Conservation (phyloP, 2,797 vertebrate species). For the Graptemys geographica region DNA sequence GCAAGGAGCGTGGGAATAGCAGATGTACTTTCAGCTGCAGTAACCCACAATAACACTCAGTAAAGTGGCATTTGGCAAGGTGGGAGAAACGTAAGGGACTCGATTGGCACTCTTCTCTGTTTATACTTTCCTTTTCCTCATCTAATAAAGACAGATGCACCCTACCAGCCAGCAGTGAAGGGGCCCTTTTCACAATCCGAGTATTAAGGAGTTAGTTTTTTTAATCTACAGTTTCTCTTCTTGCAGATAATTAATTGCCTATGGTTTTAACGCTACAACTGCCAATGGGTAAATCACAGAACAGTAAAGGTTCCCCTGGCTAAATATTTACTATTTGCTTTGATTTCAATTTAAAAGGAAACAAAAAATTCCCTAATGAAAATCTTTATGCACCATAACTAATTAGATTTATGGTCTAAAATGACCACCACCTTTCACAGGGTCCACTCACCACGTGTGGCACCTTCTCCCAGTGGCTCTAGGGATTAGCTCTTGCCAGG, state of each 20-base stretch:
- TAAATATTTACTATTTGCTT: slow-evolving; percentile 42
- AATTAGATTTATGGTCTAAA: slow-evolving; percentile 44
- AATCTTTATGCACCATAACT: neutral
- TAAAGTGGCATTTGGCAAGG: slow-evolving; percentile 59
- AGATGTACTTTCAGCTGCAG: slow-evolving; percentile 75
- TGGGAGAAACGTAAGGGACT: neutral
- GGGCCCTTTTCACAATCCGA: neutral
- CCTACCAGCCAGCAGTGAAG: neutral
- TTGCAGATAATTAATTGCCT: neutral
- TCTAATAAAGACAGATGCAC: slow-evolving; percentile 44
- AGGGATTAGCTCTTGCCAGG: neutral
- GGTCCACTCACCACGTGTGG: neutral
- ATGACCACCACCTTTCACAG: neutral
- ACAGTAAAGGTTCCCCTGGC: neutral
- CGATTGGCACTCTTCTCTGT: slow-evolving; percentile 31
- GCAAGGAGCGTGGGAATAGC: slow-evolving; percentile 41
- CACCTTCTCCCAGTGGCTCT: neutral
- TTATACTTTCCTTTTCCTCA: slow-evolving; percentile 53
- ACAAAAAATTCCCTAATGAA: neutral
- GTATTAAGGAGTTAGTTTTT: neutral
- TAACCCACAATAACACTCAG: slow-evolving; percentile 19
- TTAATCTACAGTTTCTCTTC: slow-evolving; percentile 22
- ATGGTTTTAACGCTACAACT: neutral
- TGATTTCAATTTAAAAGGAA: neutral
- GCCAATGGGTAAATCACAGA: slow-evolving; percentile 1